These are phyloP conservation scores for Diploscapter pachys DNA, from an alignment of 1,140 invertebrate genomes.

Conservation along the genomic window DNA sequence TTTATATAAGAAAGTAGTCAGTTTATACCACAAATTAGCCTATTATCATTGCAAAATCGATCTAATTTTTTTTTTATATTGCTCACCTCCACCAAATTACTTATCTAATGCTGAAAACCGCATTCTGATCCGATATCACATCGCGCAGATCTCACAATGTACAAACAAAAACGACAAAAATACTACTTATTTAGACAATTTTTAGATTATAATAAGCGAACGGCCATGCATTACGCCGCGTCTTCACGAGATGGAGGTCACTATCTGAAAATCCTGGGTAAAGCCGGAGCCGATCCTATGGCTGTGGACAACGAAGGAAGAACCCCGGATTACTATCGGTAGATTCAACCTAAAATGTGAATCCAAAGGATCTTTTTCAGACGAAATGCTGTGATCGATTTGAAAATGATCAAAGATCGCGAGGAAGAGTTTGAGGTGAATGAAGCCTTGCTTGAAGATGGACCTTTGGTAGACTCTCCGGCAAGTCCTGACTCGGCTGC, in stretches of 20 bases:
- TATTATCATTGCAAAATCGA: too few relatives aligned
- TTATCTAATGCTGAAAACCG: too few relatives aligned
- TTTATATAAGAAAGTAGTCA: too few relatives aligned
- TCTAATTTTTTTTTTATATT: constrained; percentile 45
- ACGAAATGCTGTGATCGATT: constrained; percentile 54
- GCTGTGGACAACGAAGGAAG: constrained; percentile 69
- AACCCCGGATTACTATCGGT: constrained; percentile 44
- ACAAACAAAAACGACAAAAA: too few relatives aligned
- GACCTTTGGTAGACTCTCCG: constrained; percentile 37
- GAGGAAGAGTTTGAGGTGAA: constrained; percentile 50
- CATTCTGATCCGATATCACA: too few relatives aligned
- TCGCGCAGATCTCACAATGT: too few relatives aligned
- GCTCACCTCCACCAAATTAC: not conserved
- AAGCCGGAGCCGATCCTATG: constrained; percentile 78
- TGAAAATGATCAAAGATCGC: constrained; percentile 56
- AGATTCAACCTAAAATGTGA: too few relatives aligned
- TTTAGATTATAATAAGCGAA: constrained; percentile 70
- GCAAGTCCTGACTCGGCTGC: constrained; percentile 40
- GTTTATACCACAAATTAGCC: too few relatives aligned
- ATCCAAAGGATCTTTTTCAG: constrained; percentile 4
- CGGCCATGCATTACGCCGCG: constrained; percentile 84
- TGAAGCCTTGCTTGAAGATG: constrained; percentile 46
- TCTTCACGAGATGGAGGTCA: constrained; percentile 79
- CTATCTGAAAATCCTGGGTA: constrained; percentile 78
- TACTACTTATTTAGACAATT: too few relatives aligned